Evolutionary conservation across 2,888 invertebrate genomes (phyloP).

Genomic region (Lycophotia porphyrea): DNA sequence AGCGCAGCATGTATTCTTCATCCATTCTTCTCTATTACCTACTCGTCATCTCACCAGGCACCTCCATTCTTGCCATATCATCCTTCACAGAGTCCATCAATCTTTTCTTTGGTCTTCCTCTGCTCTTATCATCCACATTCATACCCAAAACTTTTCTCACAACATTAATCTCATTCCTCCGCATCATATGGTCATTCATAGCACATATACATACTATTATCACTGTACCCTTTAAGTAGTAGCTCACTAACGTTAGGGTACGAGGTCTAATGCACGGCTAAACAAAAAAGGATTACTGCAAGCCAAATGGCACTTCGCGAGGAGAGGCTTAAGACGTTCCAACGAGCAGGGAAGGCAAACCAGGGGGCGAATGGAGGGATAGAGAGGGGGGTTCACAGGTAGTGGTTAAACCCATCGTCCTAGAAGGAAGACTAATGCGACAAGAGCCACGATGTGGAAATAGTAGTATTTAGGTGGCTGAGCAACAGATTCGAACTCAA

Average conservation of each 20-base stretch:
- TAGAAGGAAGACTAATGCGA: constrained; percentile 21
- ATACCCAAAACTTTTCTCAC: background rate
- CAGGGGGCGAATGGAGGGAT: background rate
- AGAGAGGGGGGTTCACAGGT: constrained; percentile 19
- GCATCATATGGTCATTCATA: background rate
- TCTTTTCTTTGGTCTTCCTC: background rate
- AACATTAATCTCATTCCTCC: background rate
- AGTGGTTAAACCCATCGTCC: constrained; percentile 20
- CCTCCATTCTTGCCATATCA: background rate
- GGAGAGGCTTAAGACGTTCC: constrained; percentile 58
- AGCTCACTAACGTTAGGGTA: constrained; percentile 16
- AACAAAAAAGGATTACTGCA: constrained; percentile 68
- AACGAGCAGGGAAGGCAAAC: constrained; percentile 31
- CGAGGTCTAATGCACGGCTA: constrained; percentile 40
- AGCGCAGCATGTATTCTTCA: background rate
- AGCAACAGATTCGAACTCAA: background rate
- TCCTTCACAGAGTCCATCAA: too few relatives aligned
- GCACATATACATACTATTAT: background rate
- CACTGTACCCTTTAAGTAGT: background rate
- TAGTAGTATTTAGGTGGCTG: constrained; percentile 4
- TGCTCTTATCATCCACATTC: background rate
- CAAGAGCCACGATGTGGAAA: background rate
- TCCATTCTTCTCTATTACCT: background rate
- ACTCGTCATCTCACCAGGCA: background rate
- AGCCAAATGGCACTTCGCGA: constrained; percentile 64